These are phyloP conservation scores for Coleophora deauratella DNA, from an alignment of 2,888 invertebrate genomes.

Conservation along the genomic window DNA sequence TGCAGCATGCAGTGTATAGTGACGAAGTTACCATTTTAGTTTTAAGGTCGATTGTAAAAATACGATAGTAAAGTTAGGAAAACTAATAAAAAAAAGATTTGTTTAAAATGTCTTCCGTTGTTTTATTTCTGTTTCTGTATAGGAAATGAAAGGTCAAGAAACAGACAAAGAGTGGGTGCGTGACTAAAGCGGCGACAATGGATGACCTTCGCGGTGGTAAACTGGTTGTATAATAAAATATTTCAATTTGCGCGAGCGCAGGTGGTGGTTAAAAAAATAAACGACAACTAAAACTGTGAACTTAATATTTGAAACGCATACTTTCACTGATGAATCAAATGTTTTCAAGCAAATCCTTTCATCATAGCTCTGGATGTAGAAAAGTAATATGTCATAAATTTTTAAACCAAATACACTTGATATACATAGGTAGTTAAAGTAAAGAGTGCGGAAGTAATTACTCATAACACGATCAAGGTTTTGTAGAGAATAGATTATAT, in stretches of 20 bases:
- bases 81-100: slow-evolving; percentile 37
- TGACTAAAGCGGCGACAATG: slow-evolving; percentile 33
- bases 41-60: slow-evolving; percentile 60
- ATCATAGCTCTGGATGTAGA: too few species aligned
- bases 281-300: too few species aligned
- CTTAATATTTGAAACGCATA: too few species aligned
- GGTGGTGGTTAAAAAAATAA: neutral
- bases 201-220: slow-evolving; percentile 40
- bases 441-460: too few species aligned
- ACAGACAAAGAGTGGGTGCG: slow-evolving; percentile 19
- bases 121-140: slow-evolving; percentile 28
- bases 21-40: slow-evolving; percentile 69
- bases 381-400: too few species aligned
- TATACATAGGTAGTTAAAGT: too few species aligned
- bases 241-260: slow-evolving; percentile 16
- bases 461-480: too few species aligned
- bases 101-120: slow-evolving; percentile 20
- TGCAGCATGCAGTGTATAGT: slow-evolving; percentile 41
- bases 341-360: too few species aligned
- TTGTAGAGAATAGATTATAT: too few species aligned
- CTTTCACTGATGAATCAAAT: too few species aligned
- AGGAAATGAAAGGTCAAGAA: slow-evolving; percentile 33
- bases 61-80: slow-evolving; percentile 37
- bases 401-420: too few species aligned
- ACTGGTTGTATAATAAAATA: slow-evolving; percentile 26